Percentiles rank a stretch among this genome's conserved stretches.
These are phyloP conservation scores for Pundamilia nyererei DNA, from an alignment of 2,113 vertebrate genomes.

Conservation along the genomic window DNA sequence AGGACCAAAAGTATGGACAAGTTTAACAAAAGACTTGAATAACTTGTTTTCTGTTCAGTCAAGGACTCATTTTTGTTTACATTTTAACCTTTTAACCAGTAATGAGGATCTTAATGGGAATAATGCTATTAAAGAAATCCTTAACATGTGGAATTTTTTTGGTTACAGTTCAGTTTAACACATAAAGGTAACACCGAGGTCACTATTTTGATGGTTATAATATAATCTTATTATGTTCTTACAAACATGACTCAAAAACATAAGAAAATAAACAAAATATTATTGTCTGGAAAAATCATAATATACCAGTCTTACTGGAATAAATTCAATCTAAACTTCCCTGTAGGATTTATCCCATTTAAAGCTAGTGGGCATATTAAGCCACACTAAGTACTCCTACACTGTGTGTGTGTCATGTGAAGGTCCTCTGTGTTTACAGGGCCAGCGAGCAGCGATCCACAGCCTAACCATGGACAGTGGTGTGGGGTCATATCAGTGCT, in stretches of 20 bases:
- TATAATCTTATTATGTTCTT: slow-evolving; percentile 6
- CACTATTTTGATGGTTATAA: not conserved
- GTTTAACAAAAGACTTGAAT: not conserved
- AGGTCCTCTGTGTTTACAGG: slow-evolving; percentile 47
- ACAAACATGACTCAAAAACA: not conserved
- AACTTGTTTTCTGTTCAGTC: not conserved
- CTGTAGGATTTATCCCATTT: slow-evolving; percentile 12
- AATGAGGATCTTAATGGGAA: not conserved
- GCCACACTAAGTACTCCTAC: not conserved
- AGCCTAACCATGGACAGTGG: slow-evolving; percentile 10
- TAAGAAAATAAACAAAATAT: not conserved
- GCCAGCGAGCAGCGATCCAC: slow-evolving; percentile 34
- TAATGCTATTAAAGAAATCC: not conserved
- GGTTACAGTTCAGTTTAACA: not conserved
- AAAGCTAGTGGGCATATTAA: slow-evolving; percentile 9
- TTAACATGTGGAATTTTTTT: not conserved
- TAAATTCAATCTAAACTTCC: slow-evolving; percentile 10
- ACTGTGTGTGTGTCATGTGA: slow-evolving; percentile 18
- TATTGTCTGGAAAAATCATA: not conserved
- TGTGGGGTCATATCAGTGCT: slow-evolving; percentile 21
- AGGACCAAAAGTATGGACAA: not conserved
- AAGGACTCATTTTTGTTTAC: not conserved
- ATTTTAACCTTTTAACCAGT: not conserved
- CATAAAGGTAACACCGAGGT: not conserved
- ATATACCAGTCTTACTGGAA: not conserved